Base-by-base conservation (phyloP, 2,888 invertebrate genomes). In the Metacarcinus magister region DNA sequence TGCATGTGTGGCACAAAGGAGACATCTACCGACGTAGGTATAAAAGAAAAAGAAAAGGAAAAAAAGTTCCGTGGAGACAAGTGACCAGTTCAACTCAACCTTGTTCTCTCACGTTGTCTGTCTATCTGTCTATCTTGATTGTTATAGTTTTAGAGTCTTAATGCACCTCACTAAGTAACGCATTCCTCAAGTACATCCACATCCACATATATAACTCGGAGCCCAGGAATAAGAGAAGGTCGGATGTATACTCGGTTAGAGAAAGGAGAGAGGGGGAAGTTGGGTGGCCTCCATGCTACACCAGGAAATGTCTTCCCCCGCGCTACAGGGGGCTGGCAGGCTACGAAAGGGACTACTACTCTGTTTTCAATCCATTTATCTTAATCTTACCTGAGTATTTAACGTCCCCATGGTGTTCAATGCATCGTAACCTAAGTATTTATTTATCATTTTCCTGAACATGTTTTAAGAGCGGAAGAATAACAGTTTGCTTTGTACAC, bases 301-400 rank as follows among this genome's bases (percentile, higher is more conserved):
- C 87, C 87, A 87, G 87, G 87, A 87, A 87, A 87, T 87, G 87
- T 87, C 39, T 87, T 32, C 39, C 32, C 39, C 87, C 39, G 28
- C 87, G 16, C 87, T 87, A 39, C 39, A 32, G 87, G 87, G 67
- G 75, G 75, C 75, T 28, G 75, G 0, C 23, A 8, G 3, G 39
- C 13, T 87, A 19, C 32, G 16, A 32, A 5, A 23, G 67, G n/a
- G 67, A 23, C n/a, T 16, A 23, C n/a, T 16, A 39, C 39, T 39
- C 39, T 39, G 39, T 39, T 39, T 39, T 87, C 39, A 19, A n/a
- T 60, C 60, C 60, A 60, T 75, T 75, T 75, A 10, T 28, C 75
- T 75, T 75, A 16, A 39, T 39, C 16, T 39, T 32, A 39, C 32
- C 87, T 32, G 16, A 28, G n/a, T 10, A 87, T 87, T 87, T 19